Evolutionary conservation across 2,113 vertebrate species (phyloP).

Genomic region (Mustela nigripes): DNA sequence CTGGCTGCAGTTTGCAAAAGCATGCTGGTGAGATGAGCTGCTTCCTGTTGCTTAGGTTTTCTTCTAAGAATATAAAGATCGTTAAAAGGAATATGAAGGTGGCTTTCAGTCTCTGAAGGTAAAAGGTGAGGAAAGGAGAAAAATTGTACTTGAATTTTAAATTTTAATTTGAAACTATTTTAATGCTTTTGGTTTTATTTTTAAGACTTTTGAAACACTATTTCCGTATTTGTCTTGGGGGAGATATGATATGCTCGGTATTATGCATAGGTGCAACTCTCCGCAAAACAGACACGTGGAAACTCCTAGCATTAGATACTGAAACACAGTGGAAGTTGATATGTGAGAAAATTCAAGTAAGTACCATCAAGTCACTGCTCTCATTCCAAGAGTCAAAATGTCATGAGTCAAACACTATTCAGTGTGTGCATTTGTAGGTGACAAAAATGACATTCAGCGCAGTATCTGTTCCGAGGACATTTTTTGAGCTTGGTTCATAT

Average conservation of each 20-base stretch:
- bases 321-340: neutral
- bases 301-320: neutral
- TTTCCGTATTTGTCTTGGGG: neutral
- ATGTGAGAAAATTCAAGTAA: neutral
- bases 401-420: neutral
- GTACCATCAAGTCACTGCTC: neutral
- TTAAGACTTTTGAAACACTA: constrained; percentile 29
- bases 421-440: neutral
- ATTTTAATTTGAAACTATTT: neutral
- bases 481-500: neutral
- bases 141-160: neutral
- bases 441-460: neutral
- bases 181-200: constrained; percentile 24
- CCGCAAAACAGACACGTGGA: neutral
- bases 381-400: neutral
- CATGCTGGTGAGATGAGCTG: neutral
- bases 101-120: constrained; percentile 18
- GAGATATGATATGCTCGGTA: neutral
- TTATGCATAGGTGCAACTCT: neutral
- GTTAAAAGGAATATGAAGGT: constrained; percentile 44
- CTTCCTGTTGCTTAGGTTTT: constrained; percentile 40
- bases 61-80: constrained; percentile 10
- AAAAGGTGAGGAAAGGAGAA: constrained; percentile 25
- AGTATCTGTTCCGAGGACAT: neutral
- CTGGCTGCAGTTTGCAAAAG: constrained; percentile 31